Percentiles rank a stretch among this genome's conserved stretches.
These are phyloP conservation scores for Epicampocera succincta DNA, from an alignment of 2,888 invertebrate species.

Conservation along the genomic window DNA sequence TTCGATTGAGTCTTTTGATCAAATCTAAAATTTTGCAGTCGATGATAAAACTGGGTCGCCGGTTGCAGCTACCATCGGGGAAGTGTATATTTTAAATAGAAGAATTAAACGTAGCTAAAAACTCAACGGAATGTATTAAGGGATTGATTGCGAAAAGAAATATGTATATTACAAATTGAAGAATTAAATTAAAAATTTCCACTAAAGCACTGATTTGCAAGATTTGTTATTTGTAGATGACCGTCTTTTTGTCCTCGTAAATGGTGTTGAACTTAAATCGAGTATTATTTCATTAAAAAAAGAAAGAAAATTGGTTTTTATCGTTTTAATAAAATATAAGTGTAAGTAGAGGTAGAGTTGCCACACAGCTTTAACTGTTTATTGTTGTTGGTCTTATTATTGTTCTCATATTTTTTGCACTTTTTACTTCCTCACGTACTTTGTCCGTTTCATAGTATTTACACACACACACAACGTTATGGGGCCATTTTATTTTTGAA, in stretches of 20 bases:
- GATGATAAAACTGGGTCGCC: constrained; percentile 62
- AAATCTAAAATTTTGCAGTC: constrained; percentile 63
- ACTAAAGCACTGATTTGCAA: constrained; percentile 45
- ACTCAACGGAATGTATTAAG: constrained; percentile 62
- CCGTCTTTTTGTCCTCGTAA: constrained; percentile 7
- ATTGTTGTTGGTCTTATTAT: constrained; percentile 13
- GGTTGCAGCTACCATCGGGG: constrained; percentile 65
- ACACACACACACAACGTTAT: constrained; percentile 59
- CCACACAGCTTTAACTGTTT: constrained; percentile 10
- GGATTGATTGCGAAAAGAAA: constrained; percentile 58
- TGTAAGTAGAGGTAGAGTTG: constrained; percentile 42
- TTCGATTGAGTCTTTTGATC: constrained; percentile 66
- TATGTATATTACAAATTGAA: constrained; percentile 50
- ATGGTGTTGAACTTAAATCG: constrained; percentile 27
- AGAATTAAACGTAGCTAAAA: constrained; percentile 64
- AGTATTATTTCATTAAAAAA: constrained; percentile 28
- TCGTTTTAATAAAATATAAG: constrained; percentile 35
- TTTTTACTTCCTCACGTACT: constrained; percentile 36
- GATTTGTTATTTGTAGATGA: constrained; percentile 29
- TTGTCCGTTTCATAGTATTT: constrained; percentile 36
- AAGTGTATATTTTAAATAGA: constrained; percentile 42
- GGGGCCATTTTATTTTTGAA: constrained; percentile 55
- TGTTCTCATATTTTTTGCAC: constrained; percentile 19
- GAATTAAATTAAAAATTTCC: constrained; percentile 58
- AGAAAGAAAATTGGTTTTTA: constrained; percentile 28